Base-by-base conservation (phyloP, 2,113 vertebrate genomes). In the Struthio camelus region DNA sequence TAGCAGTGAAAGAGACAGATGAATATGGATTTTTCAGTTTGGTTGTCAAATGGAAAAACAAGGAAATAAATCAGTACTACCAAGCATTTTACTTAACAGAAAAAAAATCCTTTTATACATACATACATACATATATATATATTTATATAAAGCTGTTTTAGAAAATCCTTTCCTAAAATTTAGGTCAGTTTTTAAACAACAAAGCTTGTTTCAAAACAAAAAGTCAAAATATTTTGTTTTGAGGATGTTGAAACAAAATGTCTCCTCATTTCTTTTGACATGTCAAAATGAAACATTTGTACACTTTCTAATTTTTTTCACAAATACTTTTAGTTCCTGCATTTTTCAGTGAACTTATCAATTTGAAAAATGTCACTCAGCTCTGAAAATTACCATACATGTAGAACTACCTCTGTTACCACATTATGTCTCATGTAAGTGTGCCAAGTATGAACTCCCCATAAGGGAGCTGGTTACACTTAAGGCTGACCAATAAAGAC, bases 171-270 rank as follows among this genome's bases (percentile, higher is more conserved):
- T 62, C 67, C 76, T 86, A 80, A 96, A 96, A 95, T 96, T 88
- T 88, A 83, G 93, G 94, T 84, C 94, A 80, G 80, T 90, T 95
- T 96, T 93, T 83, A 88, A 95, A 92, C 76, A 90, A 94, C 79
- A 92, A 95, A 91, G 13, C 71, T 91, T 86, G 90, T 96, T 96
- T 93, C 87, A 83, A 93, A 96, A 90, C 90, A 95, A 67, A 78
- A 93, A 97, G 96, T 97, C 96, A 97, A 96, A 97, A 97, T 95
- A 97, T 97, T 97, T 96, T 95, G 85, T 90, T 96, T 62, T 14
- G 54, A 58, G 64, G 87, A 62, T 27, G 67, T 75, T 83, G 82
- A 90, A 95, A 85, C 79, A 91, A 94, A 96, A 94, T 73, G 67
- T 77, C 79, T 93, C 79, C 2, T 0, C 25, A 59, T 95, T 94